A percentile compares a stretch with the other conserved stretches of the same genome.
Conservation (phyloP, 1,140 invertebrate genomes). For the Neodiprion pinetum region DNA sequence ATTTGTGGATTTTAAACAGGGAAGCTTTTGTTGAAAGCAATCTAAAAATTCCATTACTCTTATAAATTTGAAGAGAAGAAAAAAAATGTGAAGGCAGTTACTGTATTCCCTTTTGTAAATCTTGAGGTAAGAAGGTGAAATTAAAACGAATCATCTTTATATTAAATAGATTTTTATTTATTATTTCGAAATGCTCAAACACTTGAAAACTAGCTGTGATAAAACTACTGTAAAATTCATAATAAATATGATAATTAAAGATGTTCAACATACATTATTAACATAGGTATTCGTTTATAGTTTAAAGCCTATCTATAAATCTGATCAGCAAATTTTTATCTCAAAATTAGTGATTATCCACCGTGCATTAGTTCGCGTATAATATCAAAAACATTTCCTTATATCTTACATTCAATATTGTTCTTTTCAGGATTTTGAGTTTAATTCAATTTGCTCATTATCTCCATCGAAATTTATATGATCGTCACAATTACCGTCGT, state of each 20-base stretch:
- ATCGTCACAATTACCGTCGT: no score
- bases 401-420: no score
- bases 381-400: no score
- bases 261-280: slow-evolving; percentile 3
- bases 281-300: neutral
- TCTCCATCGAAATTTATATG: no score
- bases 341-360: neutral
- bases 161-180: no score
- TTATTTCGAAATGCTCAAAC: neutral
- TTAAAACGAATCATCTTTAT: neutral
- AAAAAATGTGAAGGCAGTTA: neutral
- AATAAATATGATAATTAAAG: slow-evolving; percentile 2
- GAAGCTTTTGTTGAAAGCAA: no score
- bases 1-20: no score
- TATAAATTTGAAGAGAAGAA: no score
- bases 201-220: neutral
- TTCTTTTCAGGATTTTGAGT: no score
- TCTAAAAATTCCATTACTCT: no score
- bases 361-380: no score
- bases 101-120: neutral
- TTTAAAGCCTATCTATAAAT: neutral
- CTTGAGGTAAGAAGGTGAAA: neutral
- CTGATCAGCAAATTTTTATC: neutral
- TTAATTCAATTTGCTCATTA: no score
- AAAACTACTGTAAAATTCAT: neutral